Conservation (phyloP, 2,888 invertebrate species). For the Eupithecia centaureata region DNA sequence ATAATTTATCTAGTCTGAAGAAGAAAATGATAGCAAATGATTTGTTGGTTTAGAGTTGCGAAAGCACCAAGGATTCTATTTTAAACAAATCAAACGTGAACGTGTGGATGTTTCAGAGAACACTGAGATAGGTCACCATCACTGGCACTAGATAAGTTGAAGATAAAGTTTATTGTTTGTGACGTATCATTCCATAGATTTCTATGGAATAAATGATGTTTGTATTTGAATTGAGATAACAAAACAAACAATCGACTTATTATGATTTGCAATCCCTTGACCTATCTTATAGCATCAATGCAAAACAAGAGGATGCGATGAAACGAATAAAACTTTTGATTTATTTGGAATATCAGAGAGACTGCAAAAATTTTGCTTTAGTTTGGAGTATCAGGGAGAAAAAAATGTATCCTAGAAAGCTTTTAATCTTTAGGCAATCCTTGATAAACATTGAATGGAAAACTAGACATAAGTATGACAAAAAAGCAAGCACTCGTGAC, state of each 20-base stretch:
- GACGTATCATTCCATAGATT: background rate
- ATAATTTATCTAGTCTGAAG: no score
- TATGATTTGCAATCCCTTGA: background rate
- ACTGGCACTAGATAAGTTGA: background rate
- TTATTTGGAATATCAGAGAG: background rate
- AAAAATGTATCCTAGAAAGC: no score
- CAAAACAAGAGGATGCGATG: no score
- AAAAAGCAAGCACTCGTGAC: slow-evolving; percentile 16
- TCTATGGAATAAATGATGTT: background rate
- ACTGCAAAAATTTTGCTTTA: no score
- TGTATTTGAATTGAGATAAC: background rate
- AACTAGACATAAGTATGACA: background rate
- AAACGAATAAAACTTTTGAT: background rate
- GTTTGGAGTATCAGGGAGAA: no score
- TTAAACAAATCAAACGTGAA: background rate
- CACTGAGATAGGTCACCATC: background rate
- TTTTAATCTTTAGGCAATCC: no score
- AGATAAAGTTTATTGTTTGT: background rate
- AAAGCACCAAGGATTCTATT: background rate
- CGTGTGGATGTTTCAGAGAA: background rate
- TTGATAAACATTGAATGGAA: slow-evolving; percentile 5
- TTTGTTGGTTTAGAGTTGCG: background rate
- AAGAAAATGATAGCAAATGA: background rate
- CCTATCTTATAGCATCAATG: no score
- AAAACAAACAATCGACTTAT: background rate